Evolutionary conservation across 2,797 vertebrate species (phyloP).

Genomic region (Molossus alvarezi): DNA sequence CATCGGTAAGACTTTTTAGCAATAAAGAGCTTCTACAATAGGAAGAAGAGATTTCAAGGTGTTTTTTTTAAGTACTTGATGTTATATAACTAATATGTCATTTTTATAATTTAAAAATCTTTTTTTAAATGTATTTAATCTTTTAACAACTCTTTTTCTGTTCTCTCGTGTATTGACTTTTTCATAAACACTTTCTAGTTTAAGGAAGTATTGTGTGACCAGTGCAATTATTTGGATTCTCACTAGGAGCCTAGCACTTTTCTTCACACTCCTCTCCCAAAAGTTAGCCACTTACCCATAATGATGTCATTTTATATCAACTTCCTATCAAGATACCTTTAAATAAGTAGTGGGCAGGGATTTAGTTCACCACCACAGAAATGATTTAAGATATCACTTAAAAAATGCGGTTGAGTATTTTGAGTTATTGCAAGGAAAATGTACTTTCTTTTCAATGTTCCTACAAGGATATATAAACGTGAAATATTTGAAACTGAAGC

Average conservation of each 20-base stretch:
- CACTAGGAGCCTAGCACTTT: constrained; percentile 4
- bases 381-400: constrained; percentile 70
- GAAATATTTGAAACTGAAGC: constrained; percentile 69
- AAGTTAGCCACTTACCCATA: constrained; percentile 70
- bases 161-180: constrained; percentile 23
- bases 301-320: constrained; percentile 64
- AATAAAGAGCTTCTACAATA: constrained; percentile 61
- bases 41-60: constrained; percentile 44
- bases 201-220: constrained; percentile 22
- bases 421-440: constrained; percentile 66
- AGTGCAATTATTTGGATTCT: constrained; percentile 58
- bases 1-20: constrained; percentile 52
- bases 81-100: constrained; percentile 26
- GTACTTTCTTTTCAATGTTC: constrained; percentile 54
- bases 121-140: constrained; percentile 23
- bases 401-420: constrained; percentile 72
- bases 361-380: constrained; percentile 83
- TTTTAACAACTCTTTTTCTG: constrained; percentile 57
- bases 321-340: constrained; percentile 85
- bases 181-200: constrained; percentile 43
- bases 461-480: not conserved
- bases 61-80: constrained; percentile 54
- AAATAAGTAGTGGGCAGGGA: constrained; percentile 75
- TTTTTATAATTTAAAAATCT: constrained; percentile 47
- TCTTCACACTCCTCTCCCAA: constrained; percentile 32